phyloP scores from a whole-genome alignment of 2,888 invertebrate species.

The Tetheella fluctuosa region DNA sequence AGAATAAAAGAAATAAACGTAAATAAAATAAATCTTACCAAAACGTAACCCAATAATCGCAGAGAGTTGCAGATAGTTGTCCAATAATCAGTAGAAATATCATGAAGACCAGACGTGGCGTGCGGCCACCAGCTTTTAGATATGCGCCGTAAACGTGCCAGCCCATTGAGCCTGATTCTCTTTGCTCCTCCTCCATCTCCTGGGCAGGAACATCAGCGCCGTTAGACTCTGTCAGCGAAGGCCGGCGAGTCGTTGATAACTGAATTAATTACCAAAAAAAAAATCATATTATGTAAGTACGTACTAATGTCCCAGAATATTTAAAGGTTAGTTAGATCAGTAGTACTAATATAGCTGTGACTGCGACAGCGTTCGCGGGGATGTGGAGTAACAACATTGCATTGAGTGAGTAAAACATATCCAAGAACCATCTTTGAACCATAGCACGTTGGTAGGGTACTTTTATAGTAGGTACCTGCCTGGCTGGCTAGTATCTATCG shows the following conservation, averaged over 20 bases:
- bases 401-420: no score
- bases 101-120: slow-evolving; percentile 79
- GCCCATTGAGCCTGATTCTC: slow-evolving; percentile 86
- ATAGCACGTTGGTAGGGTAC: no score
- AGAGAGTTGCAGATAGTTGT: slow-evolving; percentile 87
- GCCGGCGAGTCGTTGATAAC: slow-evolving; percentile 75
- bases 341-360: no score
- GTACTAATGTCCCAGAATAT: not conserved
- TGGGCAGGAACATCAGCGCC: slow-evolving; percentile 74
- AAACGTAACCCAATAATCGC: slow-evolving; percentile 90
- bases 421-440: no score
- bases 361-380: no score
- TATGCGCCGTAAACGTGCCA: slow-evolving; percentile 86
- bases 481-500: no score
- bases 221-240: slow-evolving; percentile 76
- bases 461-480: no score
- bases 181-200: slow-evolving; percentile 85
- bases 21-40: slow-evolving; percentile 79
- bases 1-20: no score
- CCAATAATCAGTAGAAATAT: slow-evolving; percentile 84
- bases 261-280: slow-evolving; percentile 27
- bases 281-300: slow-evolving; percentile 19
- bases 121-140: slow-evolving; percentile 84
- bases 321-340: no score
- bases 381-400: no score